Conservation (phyloP, 2,888 invertebrate genomes). For the Perizoma affinitatum region DNA sequence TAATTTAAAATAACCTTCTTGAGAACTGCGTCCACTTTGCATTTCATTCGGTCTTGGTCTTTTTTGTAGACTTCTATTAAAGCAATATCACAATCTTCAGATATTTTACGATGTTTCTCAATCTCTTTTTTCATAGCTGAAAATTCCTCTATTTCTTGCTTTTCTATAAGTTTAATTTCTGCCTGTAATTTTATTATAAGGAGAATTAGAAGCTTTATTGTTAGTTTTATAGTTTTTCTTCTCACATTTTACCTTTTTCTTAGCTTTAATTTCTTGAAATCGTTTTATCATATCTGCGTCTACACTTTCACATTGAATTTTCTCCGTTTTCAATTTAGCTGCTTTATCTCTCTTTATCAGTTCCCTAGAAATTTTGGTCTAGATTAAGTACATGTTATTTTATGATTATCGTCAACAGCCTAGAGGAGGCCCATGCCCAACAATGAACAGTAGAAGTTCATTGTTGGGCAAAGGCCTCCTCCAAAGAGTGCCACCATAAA, state of each 20-base stretch:
- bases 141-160: conserved; percentile 43
- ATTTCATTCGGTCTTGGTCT: conserved; percentile 46
- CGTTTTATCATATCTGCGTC: conserved; percentile 43
- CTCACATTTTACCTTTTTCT: conserved; percentile 38
- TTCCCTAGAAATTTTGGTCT: conserved; percentile 34
- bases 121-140: conserved; percentile 40
- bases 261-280: conserved; percentile 41
- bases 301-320: conserved; percentile 41
- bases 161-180: conserved; percentile 37
- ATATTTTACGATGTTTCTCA: conserved; percentile 17
- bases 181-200: conserved; percentile 35
- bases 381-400: too few relatives aligned
- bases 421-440: too few relatives aligned
- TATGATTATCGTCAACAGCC: too few relatives aligned
- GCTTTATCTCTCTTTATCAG: conserved; percentile 38
- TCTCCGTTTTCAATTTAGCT: conserved; percentile 37
- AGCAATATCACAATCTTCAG: conserved; percentile 41
- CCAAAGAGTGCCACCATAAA: too few relatives aligned
- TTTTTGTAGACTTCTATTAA: conserved; percentile 44
- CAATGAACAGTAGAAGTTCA: too few relatives aligned
- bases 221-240: not conserved
- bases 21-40: conserved; percentile 44
- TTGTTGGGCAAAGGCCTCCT: too few relatives aligned
- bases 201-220: not conserved
- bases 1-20: conserved; percentile 35